Conservation (phyloP, 2,888 invertebrate genomes). For the Lycaena phlaeas region DNA sequence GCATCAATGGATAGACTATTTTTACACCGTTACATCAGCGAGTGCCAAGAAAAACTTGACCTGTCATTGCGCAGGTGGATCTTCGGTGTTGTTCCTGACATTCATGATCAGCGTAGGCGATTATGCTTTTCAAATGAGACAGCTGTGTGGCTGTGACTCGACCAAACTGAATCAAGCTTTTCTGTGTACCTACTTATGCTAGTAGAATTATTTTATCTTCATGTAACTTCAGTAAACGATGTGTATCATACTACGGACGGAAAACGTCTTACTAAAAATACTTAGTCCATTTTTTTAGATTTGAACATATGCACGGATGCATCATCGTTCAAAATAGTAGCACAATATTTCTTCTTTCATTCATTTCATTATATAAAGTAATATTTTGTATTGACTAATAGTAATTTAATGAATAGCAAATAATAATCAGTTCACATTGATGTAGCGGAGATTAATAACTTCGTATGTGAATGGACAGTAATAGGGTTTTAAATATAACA, state of each 20-base stretch:
- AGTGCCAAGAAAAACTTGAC: slow-evolving; percentile 51
- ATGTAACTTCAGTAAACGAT: not conserved
- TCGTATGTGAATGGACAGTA: not conserved
- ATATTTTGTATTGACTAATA: not conserved
- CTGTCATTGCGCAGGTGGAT: slow-evolving; percentile 31
- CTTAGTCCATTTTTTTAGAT: no score
- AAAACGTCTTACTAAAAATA: no score
- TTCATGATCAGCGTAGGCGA: slow-evolving; percentile 1
- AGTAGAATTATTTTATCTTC: not conserved
- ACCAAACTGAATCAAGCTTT: no score
- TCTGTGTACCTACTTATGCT: no score
- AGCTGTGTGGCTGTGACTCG: no score
- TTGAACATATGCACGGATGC: no score
- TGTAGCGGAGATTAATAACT: not conserved
- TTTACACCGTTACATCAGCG: slow-evolving; percentile 39
- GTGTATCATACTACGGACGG: not conserved
- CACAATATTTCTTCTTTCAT: no score
- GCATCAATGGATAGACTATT: slow-evolving; percentile 58
- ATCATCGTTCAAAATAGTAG: no score
- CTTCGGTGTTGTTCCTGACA: slow-evolving; percentile 5
- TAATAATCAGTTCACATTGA: not conserved
- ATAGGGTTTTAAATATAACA: not conserved
- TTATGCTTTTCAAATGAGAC: not conserved
- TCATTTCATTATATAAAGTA: not conserved
- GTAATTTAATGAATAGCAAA: not conserved